Conservation (phyloP, 1,140 invertebrate species). For the Aphidius ervi region DNA sequence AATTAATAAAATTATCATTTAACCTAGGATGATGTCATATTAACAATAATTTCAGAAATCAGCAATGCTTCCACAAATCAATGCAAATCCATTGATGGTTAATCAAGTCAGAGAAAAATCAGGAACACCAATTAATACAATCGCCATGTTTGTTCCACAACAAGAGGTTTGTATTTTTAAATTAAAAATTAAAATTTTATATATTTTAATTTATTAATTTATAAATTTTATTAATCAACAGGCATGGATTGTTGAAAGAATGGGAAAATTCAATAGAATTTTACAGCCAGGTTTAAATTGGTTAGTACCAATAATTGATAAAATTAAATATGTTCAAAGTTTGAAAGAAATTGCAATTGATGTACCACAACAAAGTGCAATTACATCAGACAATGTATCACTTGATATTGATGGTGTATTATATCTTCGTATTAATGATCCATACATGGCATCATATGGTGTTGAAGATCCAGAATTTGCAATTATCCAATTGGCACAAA, state of each 20-base stretch:
- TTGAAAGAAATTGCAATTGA: conserved; percentile 99
- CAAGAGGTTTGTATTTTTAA: conserved; percentile 71
- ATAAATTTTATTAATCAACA: conserved; percentile 40
- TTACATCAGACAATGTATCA: conserved; percentile 96
- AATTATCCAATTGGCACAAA: conserved; percentile 97
- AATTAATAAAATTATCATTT: not conserved
- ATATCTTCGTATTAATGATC: conserved; percentile 89
- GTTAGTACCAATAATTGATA: conserved; percentile 87
- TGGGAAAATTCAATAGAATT: conserved; percentile 94
- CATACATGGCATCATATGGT: conserved; percentile 94
- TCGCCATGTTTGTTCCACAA: conserved; percentile 97
- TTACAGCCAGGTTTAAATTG: conserved; percentile 93
- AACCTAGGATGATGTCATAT: conserved; percentile 7
- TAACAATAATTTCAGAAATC: conserved; percentile 33
- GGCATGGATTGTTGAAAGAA: conserved; percentile 98
- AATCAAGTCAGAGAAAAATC: conserved; percentile 56
- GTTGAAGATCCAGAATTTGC: conserved; percentile 99
- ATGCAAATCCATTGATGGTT: too few relatives aligned
- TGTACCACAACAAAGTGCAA: conserved; percentile 97
- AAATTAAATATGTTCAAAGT: conserved; percentile 96
- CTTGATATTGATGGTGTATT: conserved; percentile 96
- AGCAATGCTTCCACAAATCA: conserved; percentile 23
- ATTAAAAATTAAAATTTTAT: not conserved
- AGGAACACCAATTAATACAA: conserved; percentile 82
- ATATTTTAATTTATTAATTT: conserved; percentile 12